Percentiles rank a stretch among this genome's conserved stretches.
Evolutionary conservation across 2,888 invertebrate genomes (phyloP).

Genomic region (Oxycera nigricornis): DNA sequence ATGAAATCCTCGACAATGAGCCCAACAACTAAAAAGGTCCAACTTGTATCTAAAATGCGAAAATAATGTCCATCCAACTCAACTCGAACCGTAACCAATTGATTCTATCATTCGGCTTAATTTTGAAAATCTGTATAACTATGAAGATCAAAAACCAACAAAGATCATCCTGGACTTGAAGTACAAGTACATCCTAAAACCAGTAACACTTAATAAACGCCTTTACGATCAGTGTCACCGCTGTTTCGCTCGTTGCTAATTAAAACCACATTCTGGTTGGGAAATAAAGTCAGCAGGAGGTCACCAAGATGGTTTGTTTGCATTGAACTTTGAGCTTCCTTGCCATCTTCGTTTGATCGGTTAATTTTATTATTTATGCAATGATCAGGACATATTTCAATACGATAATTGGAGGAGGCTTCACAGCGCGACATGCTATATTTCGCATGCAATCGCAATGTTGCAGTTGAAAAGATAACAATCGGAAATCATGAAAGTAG

Average conservation of each 20-base stretch:
- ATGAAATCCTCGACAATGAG: not conserved
- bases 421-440: no score
- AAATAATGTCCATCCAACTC: not conserved
- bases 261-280: conserved; percentile 38
- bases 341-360: not conserved
- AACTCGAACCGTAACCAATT: not conserved
- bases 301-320: conserved; percentile 5
- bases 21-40: not conserved
- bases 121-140: not conserved
- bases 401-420: not conserved
- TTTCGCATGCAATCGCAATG: no score
- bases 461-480: no score
- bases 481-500: no score
- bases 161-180: not conserved
- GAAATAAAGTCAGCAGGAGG: conserved; percentile 40
- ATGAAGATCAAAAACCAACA: not conserved
- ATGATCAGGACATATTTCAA: not conserved
- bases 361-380: conserved; percentile 33
- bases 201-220: not conserved
- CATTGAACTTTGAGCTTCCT: not conserved
- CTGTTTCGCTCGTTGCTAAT: conserved; percentile 32
- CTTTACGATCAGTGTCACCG: not conserved
- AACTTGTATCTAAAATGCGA: not conserved
- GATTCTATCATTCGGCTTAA: not conserved
- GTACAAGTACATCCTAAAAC: not conserved